A percentile compares a stretch with the other conserved stretches of the same genome.
Conservation (phyloP, 2,113 vertebrate species). For the Guaruba guarouba region DNA sequence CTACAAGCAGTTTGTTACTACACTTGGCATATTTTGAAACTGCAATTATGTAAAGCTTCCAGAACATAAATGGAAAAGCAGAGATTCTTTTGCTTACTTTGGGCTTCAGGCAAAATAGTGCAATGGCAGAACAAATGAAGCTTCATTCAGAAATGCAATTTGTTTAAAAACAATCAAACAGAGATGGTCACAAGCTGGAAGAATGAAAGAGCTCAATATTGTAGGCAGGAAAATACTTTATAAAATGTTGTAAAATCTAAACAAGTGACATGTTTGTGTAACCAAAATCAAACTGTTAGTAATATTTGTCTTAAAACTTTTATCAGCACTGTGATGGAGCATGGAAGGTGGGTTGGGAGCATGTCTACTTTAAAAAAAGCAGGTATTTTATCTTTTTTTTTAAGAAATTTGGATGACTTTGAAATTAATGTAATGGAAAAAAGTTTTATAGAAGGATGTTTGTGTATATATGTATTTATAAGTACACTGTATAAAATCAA, state of each 20-base stretch:
- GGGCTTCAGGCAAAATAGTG: not conserved
- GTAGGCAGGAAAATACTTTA: not conserved
- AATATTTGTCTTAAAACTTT: not conserved
- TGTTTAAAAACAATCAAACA: not conserved
- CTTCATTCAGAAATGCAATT: not conserved
- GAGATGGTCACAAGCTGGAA: not conserved
- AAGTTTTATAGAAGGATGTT: not conserved
- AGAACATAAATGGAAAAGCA: not conserved
- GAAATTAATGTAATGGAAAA: not conserved
- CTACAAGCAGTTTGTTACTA: not conserved
- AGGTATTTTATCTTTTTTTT: not conserved
- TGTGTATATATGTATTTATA: not conserved
- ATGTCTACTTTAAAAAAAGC: not conserved
- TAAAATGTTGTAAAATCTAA: not conserved
- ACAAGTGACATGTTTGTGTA: not conserved
- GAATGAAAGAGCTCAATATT: not conserved
- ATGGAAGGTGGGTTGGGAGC: not conserved
- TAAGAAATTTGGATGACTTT: not conserved
- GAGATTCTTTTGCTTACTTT: not conserved
- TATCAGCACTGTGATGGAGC: not conserved
- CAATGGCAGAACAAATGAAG: not conserved
- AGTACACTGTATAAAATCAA: not conserved
- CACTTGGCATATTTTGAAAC: not conserved
- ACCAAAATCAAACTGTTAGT: not conserved
- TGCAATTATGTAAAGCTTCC: not conserved